Conservation (phyloP, 2,113 vertebrate genomes). For the Dasyornis broadbenti region DNA sequence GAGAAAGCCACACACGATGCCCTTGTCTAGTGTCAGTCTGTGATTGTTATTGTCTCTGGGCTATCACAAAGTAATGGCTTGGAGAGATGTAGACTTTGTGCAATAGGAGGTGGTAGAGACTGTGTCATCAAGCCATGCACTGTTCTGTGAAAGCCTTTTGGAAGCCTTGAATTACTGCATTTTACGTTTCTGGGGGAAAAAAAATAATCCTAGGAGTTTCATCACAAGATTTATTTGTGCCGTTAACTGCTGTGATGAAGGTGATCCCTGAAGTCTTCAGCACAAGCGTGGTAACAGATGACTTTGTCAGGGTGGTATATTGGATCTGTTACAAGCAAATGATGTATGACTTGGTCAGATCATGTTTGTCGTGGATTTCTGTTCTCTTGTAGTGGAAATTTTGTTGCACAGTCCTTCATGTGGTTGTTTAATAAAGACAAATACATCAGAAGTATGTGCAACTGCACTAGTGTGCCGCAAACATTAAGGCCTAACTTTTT, state of each 20-base stretch:
- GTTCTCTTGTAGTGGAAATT: background rate
- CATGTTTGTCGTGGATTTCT: conserved; percentile 7
- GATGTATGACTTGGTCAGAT: conserved; percentile 13
- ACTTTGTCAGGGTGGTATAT: background rate
- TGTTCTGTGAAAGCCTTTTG: background rate
- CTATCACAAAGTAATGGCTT: background rate
- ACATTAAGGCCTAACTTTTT: background rate
- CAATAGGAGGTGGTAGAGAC: background rate
- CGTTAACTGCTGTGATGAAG: background rate
- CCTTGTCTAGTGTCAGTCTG: background rate
- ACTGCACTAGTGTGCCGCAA: background rate
- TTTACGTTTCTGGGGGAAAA: background rate
- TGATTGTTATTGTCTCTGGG: background rate
- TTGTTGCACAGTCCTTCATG: background rate
- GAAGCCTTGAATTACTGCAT: background rate
- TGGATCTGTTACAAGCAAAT: conserved; percentile 15
- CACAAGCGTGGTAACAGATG: conserved; percentile 41
- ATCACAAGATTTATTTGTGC: background rate
- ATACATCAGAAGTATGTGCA: background rate
- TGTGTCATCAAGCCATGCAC: background rate
- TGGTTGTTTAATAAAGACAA: background rate
- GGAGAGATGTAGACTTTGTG: background rate
- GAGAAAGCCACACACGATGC: background rate
- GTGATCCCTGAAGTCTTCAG: conserved; percentile 34
- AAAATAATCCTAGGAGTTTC: background rate